Evolutionary conservation across 2,797 vertebrate genomes (phyloP), one percentile per base, ranked within the genome.

Genomic region (Hipposideros larvatus): DNA sequence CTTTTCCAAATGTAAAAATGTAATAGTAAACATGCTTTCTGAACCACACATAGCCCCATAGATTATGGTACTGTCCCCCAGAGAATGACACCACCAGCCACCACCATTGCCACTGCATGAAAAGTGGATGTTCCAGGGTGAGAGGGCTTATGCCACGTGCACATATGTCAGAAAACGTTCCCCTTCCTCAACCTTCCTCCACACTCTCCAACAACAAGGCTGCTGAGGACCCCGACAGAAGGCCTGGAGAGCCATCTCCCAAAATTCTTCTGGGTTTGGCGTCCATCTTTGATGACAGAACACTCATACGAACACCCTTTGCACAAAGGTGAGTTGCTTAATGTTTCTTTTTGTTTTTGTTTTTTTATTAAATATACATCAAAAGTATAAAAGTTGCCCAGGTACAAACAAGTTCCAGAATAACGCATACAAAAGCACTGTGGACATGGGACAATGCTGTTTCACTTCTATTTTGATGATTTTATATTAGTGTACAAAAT

Each of bases 311-410:
- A 91, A 78, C 11, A 59, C 16, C 37, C 53, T 87, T 11, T 63
- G 48, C 80, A 91, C 34, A 82, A 70, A 96, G 21, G 28, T 57
- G 31, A 93, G 13, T n/a, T 91, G 43, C n/a, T 94, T 66, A 19
- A 22, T 21, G 16, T 24, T 57, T 48, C 13, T 48, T 90, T 61
- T 55, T 77, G 46, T 48, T 48, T 51, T 13, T 13, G 13, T 73
- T 63, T 59, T 85, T 80, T 93, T 82, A 96, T 94, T 94, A 86
- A 94, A 85, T 90, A 88, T 22, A 90, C 28, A 91, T 2, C 61
- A 1, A 48, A 82, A 91, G 78, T 86, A 94, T 90, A 90, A 96
- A 96, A 96, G 55, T 46, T 74, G 51, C 53, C 46, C 48, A 63
- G 55, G 79, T 75, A 92, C 65, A 96, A 92, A 90, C 51, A 51